Evolutionary conservation across 37 sponge, comb jelly and placozoan species (phyloP).

Genomic region (Amphimedon queenslandica): DNA sequence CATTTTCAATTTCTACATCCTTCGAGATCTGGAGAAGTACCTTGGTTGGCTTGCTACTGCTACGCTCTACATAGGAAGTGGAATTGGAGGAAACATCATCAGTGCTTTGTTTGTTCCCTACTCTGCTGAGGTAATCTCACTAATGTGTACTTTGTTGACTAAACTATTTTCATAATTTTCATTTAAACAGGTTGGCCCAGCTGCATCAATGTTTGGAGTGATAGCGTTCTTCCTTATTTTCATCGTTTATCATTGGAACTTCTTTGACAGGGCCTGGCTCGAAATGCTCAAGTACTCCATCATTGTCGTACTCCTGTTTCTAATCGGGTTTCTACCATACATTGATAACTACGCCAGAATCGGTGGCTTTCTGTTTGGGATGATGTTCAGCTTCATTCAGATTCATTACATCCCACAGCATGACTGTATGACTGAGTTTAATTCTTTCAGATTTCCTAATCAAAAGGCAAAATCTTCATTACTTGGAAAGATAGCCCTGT

Average conservation of each 20-base stretch:
- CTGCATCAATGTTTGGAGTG: conserved; percentile 67
- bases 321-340: conserved; percentile 78
- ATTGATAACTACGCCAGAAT: conserved; percentile 87
- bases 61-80: conserved; percentile 58
- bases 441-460: background rate
- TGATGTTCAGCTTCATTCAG: conserved; percentile 49
- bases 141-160: too few species aligned
- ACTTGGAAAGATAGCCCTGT: conserved; percentile 28
- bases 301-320: conserved; percentile 36
- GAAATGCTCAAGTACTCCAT: conserved; percentile 53
- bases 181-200: conserved; percentile 76
- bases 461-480: background rate
- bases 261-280: conserved; percentile 30
- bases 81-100: conserved; percentile 65
- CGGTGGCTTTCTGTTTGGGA: conserved; percentile 78
- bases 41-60: conserved; percentile 57
- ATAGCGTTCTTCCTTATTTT: conserved; percentile 80
- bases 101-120: conserved; percentile 65
- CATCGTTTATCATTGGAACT: conserved; percentile 60
- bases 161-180: background rate
- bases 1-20: conserved; percentile 26
- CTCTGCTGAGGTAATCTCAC: conserved; percentile 60
- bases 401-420: conserved; percentile 46
- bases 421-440: background rate
- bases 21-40: conserved; percentile 58